These are phyloP conservation scores for Rhinogobius similis DNA, from an alignment of 2,113 vertebrate species.

Conservation along the genomic window DNA sequence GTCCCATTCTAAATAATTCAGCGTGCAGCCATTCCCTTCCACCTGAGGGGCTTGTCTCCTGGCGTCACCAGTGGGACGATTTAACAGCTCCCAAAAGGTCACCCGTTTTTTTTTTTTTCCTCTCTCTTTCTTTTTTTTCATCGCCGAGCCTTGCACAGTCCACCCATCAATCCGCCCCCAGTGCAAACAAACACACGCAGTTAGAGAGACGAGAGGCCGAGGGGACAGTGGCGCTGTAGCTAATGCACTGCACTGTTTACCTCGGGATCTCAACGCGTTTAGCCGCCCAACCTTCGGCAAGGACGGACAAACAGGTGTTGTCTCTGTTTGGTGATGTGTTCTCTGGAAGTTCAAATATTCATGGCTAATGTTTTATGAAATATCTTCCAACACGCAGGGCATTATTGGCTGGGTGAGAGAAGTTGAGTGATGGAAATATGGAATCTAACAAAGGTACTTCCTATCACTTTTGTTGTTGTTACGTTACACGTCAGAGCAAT, in stretches of 20 bases:
- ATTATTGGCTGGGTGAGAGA: neutral
- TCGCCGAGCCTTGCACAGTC: conserved; percentile 20
- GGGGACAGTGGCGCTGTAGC: conserved; percentile 41
- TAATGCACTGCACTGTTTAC: conserved; percentile 72
- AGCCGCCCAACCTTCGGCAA: conserved; percentile 66
- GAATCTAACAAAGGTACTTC: neutral
- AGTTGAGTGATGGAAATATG: neutral
- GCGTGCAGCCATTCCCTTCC: conserved; percentile 79
- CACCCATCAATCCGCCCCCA: conserved; percentile 13
- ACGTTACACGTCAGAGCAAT: too few species aligned
- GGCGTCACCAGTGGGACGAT: conserved; percentile 81
- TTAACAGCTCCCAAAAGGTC: conserved; percentile 83
- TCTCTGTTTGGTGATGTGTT: neutral
- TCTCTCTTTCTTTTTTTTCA: conserved; percentile 3
- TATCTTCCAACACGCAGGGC: neutral
- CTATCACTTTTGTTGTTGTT: too few species aligned
- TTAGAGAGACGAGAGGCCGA: conserved; percentile 46
- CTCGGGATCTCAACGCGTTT: conserved; percentile 71
- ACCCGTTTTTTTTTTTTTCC: conserved; percentile 53
- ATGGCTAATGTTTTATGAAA: conserved; percentile 1
- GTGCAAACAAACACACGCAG: conserved; percentile 13
- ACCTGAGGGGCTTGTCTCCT: conserved; percentile 84
- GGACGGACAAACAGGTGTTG: conserved; percentile 28
- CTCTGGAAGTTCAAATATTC: neutral
- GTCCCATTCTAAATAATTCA: conserved; percentile 83